Base-by-base conservation (phyloP, 1,140 invertebrate species). In the Macrotrachela quadricornifera region DNA sequence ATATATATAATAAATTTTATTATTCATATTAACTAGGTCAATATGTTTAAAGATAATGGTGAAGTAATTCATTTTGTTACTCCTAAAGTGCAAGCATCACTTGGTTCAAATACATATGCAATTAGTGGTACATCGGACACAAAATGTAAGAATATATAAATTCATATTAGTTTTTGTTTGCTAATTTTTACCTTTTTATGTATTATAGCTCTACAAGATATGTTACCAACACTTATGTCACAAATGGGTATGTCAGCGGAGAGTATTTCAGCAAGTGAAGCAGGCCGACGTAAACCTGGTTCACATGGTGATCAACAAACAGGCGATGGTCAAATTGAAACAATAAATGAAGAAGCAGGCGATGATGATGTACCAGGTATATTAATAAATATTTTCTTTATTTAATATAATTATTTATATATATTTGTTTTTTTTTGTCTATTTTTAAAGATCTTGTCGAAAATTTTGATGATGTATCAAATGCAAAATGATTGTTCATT, bases 31-130 rank as follows among this genome's bases (percentile, higher is more conserved):
- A 30, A 30, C 8, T 30, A 30, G 21, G 78, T 95, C 12, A 97
- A 97, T 74, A 97, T 99, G 85, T 96, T 99, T 62, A 97, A 97
- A 75, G 91, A 99, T 68, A 94, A 99, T 73, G 88, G 91, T 36
- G 84, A 84, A 44, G 91, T 99, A 6, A 94, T 99, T 65, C 91
- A 97, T 68, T 97, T 99, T 67, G 97, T 95, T 69, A 97, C 97
- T 70, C 92, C 94, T 15, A 99, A 97, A 74, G 91, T 94, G 21
- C 92, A 99, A 73, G 94, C 92, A 40, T 97, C 91, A 49, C 75
- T 99, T 53, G 81, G 86, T 45, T 88, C 91, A 38, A 99, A 97
- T 67, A 97, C 92, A 56, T 97, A 97, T 71, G 90, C 91, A 51
- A 87, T 99, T 56, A 94, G 85, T 50, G 94, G 94, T 14, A 88